Conservation (phyloP, 2,113 vertebrate species). For the Cynopterus brachyotis region DNA sequence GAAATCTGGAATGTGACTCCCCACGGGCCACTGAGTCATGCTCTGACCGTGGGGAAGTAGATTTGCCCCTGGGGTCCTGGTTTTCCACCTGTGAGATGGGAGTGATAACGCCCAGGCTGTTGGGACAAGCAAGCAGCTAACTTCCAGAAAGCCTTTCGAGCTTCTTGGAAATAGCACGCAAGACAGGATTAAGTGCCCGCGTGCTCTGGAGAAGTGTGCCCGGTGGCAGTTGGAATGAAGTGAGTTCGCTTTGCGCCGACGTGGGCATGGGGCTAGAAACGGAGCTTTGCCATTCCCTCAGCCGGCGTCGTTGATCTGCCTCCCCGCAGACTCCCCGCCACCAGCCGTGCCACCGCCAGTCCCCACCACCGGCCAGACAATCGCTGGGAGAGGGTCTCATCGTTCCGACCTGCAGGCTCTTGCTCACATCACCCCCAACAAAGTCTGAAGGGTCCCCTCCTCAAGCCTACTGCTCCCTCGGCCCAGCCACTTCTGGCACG, state of each 20-base stretch:
- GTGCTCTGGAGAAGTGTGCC: neutral
- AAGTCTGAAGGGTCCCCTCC: neutral
- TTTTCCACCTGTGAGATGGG: constrained; percentile 65
- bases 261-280: neutral
- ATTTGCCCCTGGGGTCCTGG: constrained; percentile 39
- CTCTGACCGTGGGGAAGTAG: constrained; percentile 18
- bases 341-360: rapidly evolving
- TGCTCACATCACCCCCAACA: too few species aligned
- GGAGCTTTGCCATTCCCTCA: neutral
- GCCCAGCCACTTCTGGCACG: neutral
- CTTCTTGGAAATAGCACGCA: constrained; percentile 58
- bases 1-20: constrained; percentile 10
- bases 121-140: constrained; percentile 62
- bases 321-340: too few species aligned
- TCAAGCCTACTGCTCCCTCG: neutral
- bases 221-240: neutral
- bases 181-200: constrained; percentile 57
- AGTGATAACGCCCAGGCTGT: constrained; percentile 41
- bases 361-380: rapidly evolving
- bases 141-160: constrained; percentile 74
- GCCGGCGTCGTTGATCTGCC: neutral
- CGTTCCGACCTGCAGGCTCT: too few species aligned
- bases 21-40: neutral
- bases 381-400: neutral
- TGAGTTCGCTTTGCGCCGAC: neutral